These are phyloP conservation scores for Clarias macrocephalus DNA, from an alignment of 2,113 vertebrate genomes.

Conservation along the genomic window DNA sequence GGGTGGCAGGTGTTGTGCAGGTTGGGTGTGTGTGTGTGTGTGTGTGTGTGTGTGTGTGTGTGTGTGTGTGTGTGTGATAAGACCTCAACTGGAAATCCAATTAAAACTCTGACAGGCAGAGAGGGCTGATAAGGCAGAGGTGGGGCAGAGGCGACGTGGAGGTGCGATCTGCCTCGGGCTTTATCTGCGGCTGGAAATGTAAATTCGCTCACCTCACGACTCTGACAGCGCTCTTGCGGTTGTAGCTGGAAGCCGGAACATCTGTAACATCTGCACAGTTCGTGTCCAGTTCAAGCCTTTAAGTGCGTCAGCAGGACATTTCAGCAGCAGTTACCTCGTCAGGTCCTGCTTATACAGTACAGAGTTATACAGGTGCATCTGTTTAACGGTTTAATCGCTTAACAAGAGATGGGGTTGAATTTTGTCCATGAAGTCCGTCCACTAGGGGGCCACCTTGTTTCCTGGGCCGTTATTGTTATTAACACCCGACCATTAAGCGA, in stretches of 20 bases:
- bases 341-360: not conserved
- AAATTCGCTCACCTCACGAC: conserved; percentile 39
- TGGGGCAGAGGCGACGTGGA: conserved; percentile 23
- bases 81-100: conserved; percentile 49
- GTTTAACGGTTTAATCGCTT: not conserved
- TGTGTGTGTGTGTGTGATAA: conserved; percentile 28
- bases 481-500: not conserved
- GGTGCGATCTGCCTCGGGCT: conserved; percentile 20
- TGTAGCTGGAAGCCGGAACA: conserved; percentile 11
- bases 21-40: not conserved
- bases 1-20: not conserved
- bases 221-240: conserved; percentile 16
- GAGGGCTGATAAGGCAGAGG: conserved; percentile 42
- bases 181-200: conserved; percentile 43
- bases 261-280: conserved; percentile 30
- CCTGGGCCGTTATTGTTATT: not conserved
- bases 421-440: not conserved
- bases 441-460: not conserved
- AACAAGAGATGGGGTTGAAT: not conserved
- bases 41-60: not conserved
- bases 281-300: not conserved
- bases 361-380: not conserved
- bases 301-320: not conserved
- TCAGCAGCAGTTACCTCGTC: not conserved
- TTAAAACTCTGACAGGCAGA: conserved; percentile 48